A percentile compares a stretch with the other conserved stretches of the same genome.
Conservation (phyloP, 2,113 vertebrate species). For the Cebidichthys violaceus region DNA sequence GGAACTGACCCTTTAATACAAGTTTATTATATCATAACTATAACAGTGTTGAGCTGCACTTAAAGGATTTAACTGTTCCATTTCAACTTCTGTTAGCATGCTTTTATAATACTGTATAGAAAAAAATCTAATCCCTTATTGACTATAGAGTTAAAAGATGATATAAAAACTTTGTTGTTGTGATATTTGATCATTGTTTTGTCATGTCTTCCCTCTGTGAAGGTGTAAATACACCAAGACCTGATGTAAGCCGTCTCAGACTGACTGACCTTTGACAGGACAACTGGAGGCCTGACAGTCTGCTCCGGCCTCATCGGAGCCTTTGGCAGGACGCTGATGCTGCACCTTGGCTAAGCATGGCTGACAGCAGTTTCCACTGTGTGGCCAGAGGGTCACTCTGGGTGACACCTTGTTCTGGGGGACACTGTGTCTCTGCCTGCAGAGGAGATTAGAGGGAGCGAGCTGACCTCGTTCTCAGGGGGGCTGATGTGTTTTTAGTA, state of each 20-base stretch:
- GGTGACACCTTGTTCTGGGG: constrained; percentile 67
- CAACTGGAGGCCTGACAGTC: constrained; percentile 22
- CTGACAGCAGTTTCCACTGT: constrained; percentile 73
- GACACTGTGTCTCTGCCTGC: constrained; percentile 69
- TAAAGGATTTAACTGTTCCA: neutral
- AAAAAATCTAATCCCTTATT: neutral
- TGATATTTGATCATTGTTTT: neutral
- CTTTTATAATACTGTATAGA: neutral
- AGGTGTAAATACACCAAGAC: constrained; percentile 2
- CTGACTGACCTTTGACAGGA: constrained; percentile 33
- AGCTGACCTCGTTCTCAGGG: constrained; percentile 77
- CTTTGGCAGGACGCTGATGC: constrained; percentile 54
- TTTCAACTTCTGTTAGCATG: neutral
- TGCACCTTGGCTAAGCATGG: constrained; percentile 56
- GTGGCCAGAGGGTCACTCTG: constrained; percentile 70
- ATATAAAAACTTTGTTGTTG: neutral
- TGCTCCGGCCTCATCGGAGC: constrained; percentile 35
- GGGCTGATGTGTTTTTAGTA: constrained; percentile 76
- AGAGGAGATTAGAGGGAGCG: constrained; percentile 66
- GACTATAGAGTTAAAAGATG: neutral
- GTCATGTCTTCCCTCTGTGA: neutral
- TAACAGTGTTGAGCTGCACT: neutral
- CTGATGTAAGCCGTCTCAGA: neutral
- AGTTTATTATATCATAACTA: neutral
- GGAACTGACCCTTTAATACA: neutral